phyloP scores from a whole-genome alignment of 2,888 invertebrate species.

The Mylabris sibirica region DNA sequence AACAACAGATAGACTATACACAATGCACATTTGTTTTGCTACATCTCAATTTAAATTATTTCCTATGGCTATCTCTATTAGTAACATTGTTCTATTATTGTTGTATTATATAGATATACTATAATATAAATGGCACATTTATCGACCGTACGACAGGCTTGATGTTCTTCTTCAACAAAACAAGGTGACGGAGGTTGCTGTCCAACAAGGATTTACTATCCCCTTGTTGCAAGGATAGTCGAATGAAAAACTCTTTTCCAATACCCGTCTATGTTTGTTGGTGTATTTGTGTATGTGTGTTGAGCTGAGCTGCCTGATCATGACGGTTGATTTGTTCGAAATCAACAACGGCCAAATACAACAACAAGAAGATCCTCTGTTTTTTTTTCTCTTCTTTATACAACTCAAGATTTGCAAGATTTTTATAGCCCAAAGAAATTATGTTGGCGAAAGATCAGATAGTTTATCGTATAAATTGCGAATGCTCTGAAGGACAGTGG shows the following conservation, averaged over 20 bases:
- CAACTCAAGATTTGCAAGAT: not conserved
- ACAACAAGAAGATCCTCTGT: not conserved
- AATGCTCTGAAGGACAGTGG: not conserved
- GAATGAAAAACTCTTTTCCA: not conserved
- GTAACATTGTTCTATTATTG: not conserved
- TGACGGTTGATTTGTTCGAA: not conserved
- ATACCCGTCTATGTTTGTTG: not conserved
- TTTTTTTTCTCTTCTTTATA: not conserved
- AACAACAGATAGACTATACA: slow-evolving; percentile 30
- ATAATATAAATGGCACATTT: not conserved
- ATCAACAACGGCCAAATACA: not conserved
- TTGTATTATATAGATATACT: not conserved
- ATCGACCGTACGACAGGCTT: not conserved
- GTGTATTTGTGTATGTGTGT: too few species aligned
- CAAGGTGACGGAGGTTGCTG: slow-evolving; percentile 7
- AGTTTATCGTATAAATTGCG: not conserved
- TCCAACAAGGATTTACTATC: slow-evolving; percentile 8
- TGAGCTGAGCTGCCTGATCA: not conserved
- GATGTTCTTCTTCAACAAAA: not conserved
- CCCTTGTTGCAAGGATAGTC: not conserved
- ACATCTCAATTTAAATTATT: slow-evolving; percentile 28
- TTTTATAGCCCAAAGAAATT: slow-evolving; percentile 4
- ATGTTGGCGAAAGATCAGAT: not conserved
- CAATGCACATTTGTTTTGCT: slow-evolving; percentile 2
- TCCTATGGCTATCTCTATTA: slow-evolving; percentile 11